Evolutionary conservation across 2,888 invertebrate species (phyloP).

Genomic region (Phytoseiulus persimilis): DNA sequence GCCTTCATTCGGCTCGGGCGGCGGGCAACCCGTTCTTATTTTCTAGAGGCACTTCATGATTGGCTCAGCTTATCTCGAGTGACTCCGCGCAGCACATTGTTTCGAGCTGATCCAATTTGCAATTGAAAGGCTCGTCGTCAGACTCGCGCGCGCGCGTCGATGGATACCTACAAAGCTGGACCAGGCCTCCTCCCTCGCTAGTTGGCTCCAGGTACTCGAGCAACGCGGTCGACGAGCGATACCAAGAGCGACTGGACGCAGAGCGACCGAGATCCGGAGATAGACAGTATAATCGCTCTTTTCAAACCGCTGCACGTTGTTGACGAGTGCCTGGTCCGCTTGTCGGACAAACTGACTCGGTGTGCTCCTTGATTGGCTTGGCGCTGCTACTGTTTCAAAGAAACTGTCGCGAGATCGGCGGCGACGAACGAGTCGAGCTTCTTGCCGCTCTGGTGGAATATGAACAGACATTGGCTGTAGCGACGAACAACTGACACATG

Average conservation of each 20-base stretch:
- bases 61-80: neutral
- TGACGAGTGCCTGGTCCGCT: neutral
- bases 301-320: neutral
- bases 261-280: no score
- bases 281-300: neutral
- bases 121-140: neutral
- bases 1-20: neutral
- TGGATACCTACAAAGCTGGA: neutral
- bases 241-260: no score
- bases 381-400: neutral
- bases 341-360: neutral
- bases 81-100: neutral
- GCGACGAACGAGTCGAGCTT: neutral
- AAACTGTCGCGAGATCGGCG: neutral
- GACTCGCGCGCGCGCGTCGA: neutral
- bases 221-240: neutral
- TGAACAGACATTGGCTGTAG: neutral
- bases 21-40: neutral
- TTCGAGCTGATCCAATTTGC: conserved; percentile 5
- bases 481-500: neutral
- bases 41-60: neutral
- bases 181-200: neutral
- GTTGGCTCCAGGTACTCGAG: neutral
- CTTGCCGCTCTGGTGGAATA: neutral
- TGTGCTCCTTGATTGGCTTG: neutral